These are phyloP conservation scores for Onchidella celtica DNA, from an alignment of 2,888 invertebrate species.

Conservation along the genomic window DNA sequence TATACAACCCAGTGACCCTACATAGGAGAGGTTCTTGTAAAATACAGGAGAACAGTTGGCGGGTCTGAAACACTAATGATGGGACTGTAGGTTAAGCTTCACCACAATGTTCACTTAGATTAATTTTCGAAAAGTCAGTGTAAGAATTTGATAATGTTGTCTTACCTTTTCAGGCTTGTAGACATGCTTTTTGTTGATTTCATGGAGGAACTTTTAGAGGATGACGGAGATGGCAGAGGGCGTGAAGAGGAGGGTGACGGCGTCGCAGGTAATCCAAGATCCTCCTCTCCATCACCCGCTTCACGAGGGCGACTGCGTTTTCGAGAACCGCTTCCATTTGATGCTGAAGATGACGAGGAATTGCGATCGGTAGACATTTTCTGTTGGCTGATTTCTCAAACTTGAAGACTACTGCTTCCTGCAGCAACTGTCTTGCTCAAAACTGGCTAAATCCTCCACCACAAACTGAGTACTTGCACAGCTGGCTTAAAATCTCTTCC, in stretches of 20 bases:
- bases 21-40: too few species aligned
- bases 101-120: too few species aligned
- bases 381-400: not conserved
- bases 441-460: not conserved
- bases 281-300: constrained; percentile 21
- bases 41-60: too few species aligned
- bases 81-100: too few species aligned
- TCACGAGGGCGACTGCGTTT: constrained; percentile 32
- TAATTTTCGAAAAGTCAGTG: too few species aligned
- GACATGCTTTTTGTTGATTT: constrained; percentile 52
- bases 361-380: constrained; percentile 38
- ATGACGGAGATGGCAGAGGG: constrained; percentile 10
- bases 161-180: constrained; percentile 53
- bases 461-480: too few species aligned
- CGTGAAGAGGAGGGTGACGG: constrained; percentile 28
- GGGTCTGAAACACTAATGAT: too few species aligned
- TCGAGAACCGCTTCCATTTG: constrained; percentile 26
- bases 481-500: too few species aligned
- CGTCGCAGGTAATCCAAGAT: constrained; percentile 38
- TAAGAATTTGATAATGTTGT: too few species aligned
- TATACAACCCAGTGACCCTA: too few species aligned
- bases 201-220: constrained; percentile 28
- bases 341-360: constrained; percentile 32
- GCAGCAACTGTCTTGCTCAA: not conserved
- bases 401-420: too few species aligned